Conservation (phyloP, 92 coral and sea anemone species). For the Porites rus region DNA sequence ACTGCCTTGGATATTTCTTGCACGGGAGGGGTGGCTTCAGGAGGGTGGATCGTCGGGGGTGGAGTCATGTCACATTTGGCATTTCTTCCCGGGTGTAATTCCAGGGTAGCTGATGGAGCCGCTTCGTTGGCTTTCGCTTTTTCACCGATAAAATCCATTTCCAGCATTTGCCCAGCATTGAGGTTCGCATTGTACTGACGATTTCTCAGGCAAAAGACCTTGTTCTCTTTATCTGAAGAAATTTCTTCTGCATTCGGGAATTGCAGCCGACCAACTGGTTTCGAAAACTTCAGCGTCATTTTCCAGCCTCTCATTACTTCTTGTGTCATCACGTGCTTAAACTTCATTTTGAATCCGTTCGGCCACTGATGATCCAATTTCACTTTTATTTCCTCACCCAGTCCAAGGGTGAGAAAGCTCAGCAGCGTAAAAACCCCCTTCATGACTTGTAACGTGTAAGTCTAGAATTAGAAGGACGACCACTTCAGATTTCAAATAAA, state of each 20-base stretch:
- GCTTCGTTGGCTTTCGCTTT: slow-evolving; percentile 35
- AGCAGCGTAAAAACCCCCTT: background rate
- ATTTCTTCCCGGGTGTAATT: slow-evolving; percentile 23
- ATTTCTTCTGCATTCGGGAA: slow-evolving; percentile 28
- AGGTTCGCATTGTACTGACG: slow-evolving; percentile 55
- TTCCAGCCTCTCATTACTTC: slow-evolving; percentile 64
- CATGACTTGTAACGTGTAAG: background rate
- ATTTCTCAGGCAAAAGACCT: slow-evolving; percentile 50
- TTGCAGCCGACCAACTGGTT: slow-evolving; percentile 27
- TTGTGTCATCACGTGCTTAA: slow-evolving; percentile 18
- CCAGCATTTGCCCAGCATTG: slow-evolving; percentile 23
- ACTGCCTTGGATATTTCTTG: slow-evolving; percentile 20
- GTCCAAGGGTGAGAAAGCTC: background rate
- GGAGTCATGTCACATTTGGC: slow-evolving; percentile 35
- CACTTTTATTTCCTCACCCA: slow-evolving; percentile 5
- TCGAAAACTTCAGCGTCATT: slow-evolving; percentile 54
- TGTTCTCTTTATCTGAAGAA: slow-evolving; percentile 13
- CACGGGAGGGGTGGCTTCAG: slow-evolving; percentile 29
- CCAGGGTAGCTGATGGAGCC: slow-evolving; percentile 37
- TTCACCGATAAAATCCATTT: slow-evolving; percentile 47
- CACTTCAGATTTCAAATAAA: background rate
- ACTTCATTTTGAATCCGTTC: slow-evolving; percentile 48
- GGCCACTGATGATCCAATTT: slow-evolving; percentile 28
- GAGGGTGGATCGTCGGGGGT: slow-evolving; percentile 32
- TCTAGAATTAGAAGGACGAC: background rate